Evolutionary conservation across 2,113 vertebrate genomes (phyloP).

Genomic region (Vimba vimba): DNA sequence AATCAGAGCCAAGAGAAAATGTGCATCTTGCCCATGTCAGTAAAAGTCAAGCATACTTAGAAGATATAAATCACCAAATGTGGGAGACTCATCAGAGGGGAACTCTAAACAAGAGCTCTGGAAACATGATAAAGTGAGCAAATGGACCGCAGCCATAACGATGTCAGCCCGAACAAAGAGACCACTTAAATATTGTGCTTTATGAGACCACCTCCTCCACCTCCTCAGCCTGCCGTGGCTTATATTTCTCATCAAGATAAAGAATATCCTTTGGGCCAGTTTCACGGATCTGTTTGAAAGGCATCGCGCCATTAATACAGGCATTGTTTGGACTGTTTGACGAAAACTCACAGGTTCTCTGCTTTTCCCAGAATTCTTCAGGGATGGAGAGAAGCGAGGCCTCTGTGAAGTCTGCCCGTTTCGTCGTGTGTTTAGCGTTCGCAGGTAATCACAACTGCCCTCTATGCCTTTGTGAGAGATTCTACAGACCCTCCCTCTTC

Average conservation of each 20-base stretch:
- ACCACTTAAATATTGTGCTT: slow-evolving; percentile 45
- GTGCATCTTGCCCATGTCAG: slow-evolving; percentile 43
- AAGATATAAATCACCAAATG: slow-evolving; percentile 45
- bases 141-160: slow-evolving; percentile 42
- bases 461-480: background rate
- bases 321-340: background rate
- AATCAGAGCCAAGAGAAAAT: slow-evolving; percentile 39
- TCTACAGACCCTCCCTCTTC: slow-evolving; percentile 19
- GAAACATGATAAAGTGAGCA: slow-evolving; percentile 43
- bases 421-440: slow-evolving; percentile 42
- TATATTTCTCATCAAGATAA: slow-evolving; percentile 36
- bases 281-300: background rate
- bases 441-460: slow-evolving; percentile 48
- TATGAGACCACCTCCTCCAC: slow-evolving; percentile 38
- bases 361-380: background rate
- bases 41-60: slow-evolving; percentile 44
- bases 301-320: background rate
- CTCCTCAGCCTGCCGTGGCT: background rate
- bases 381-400: slow-evolving; percentile 8
- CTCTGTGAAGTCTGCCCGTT: slow-evolving; percentile 27
- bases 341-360: background rate
- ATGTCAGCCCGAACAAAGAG: slow-evolving; percentile 35
- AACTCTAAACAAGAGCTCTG: slow-evolving; percentile 33
- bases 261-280: background rate
- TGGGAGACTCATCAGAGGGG: slow-evolving; percentile 37